Evolutionary conservation across 2,888 invertebrate genomes (phyloP).

Genomic region (Drosophila yooni): DNA sequence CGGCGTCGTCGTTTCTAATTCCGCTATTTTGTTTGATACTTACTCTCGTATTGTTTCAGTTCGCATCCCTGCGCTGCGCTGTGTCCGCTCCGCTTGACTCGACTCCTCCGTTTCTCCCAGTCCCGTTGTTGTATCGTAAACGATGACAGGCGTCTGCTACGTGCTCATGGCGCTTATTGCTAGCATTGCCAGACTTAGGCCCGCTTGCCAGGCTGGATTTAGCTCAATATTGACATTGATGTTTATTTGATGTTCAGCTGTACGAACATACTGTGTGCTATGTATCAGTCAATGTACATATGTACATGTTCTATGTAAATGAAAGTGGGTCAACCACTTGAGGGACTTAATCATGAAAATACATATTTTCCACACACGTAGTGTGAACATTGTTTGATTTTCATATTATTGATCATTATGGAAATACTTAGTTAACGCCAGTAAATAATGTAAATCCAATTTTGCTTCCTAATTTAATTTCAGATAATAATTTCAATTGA

Average conservation of each 20-base stretch:
- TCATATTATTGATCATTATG: constrained; percentile 4
- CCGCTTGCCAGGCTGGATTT: constrained; percentile 57
- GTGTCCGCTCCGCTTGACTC: constrained; percentile 2
- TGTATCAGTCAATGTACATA: background rate
- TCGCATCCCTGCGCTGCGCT: constrained; percentile 46
- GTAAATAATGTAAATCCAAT: background rate
- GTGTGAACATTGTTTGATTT: background rate
- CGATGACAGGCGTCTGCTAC: constrained; percentile 42
- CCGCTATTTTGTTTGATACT: constrained; percentile 48
- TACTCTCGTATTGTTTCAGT: constrained; percentile 60
- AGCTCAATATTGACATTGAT: constrained; percentile 72
- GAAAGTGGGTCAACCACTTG: constrained; percentile 7
- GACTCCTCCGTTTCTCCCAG: constrained; percentile 1
- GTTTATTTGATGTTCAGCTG: constrained; percentile 58
- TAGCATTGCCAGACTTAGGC: constrained; percentile 41
- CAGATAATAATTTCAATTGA: background rate
- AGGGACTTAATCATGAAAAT: constrained; percentile 1
- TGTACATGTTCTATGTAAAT: background rate
- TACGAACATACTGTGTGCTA: background rate
- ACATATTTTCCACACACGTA: background rate
- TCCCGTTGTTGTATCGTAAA: constrained; percentile 19
- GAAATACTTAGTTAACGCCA: background rate
- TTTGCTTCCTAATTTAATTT: background rate
- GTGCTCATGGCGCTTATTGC: constrained; percentile 51
- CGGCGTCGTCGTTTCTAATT: background rate